These are phyloP conservation scores for Crambe crambe DNA, from an alignment of 37 sponge, comb jelly and placozoan species.

Conservation along the genomic window DNA sequence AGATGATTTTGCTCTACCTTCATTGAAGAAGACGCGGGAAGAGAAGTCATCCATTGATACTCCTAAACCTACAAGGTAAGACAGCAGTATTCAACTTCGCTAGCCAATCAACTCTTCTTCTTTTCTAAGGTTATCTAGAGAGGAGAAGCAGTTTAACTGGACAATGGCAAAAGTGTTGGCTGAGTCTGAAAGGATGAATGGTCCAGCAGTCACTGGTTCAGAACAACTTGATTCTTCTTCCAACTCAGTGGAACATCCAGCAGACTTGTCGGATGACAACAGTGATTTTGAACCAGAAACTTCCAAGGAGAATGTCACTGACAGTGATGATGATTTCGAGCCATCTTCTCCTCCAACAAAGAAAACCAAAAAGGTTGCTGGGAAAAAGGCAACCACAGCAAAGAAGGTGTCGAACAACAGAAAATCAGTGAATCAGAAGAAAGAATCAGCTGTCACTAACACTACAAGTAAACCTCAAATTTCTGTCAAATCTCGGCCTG, in stretches of 20 bases:
- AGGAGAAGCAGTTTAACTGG: slow-evolving; percentile 36
- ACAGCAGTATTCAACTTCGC: too few species aligned
- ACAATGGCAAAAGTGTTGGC: slow-evolving; percentile 7
- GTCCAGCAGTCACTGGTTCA: too few species aligned
- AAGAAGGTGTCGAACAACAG: too few species aligned
- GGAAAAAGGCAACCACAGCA: too few species aligned
- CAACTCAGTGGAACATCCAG: not conserved
- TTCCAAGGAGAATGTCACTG: not conserved
- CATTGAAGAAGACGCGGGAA: not conserved
- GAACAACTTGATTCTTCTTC: not conserved
- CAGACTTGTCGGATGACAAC: not conserved
- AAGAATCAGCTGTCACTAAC: too few species aligned
- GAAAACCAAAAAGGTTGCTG: not conserved
- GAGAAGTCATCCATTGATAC: too few species aligned
- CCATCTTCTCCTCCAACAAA: not conserved
- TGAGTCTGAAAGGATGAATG: not conserved
- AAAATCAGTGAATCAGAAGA: too few species aligned
- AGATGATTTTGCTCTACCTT: not conserved
- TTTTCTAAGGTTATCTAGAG: slow-evolving; percentile 22
- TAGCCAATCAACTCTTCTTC: not conserved
- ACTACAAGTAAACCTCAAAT: too few species aligned
- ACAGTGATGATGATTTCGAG: slow-evolving; percentile 29
- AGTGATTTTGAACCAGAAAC: not conserved
- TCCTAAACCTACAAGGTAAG: too few species aligned
- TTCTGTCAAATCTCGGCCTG: too few species aligned